Evolutionary conservation across 2,113 vertebrate genomes (phyloP).

Genomic region (Leucopsar rothschildi): DNA sequence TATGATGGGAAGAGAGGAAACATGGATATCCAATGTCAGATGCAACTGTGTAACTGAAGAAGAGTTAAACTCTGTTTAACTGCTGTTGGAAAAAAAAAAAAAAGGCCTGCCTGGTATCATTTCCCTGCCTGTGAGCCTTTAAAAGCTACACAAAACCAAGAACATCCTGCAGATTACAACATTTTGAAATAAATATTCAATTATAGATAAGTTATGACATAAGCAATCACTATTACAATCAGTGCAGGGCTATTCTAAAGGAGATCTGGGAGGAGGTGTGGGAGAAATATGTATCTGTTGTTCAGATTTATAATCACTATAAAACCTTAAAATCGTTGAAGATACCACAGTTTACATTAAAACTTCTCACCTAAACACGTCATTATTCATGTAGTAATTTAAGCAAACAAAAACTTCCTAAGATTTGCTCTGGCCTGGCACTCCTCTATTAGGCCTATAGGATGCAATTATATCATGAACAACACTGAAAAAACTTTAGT

Average conservation of each 20-base stretch:
- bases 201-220: neutral
- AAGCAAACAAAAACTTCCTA: neutral
- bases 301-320: neutral
- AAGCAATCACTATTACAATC: neutral
- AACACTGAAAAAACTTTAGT: neutral
- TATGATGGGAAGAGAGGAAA: neutral
- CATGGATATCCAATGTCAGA: neutral
- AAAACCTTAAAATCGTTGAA: neutral
- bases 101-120: neutral
- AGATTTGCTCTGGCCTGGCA: neutral
- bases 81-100: neutral
- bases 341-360: neutral
- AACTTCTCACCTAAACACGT: neutral
- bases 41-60: neutral
- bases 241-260: neutral
- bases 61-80: neutral
- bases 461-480: neutral
- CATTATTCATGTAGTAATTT: neutral
- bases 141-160: neutral
- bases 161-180: neutral
- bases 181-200: neutral
- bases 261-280: fast-evolving
- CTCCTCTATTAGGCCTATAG: neutral
- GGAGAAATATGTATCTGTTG: neutral
- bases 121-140: neutral